These are phyloP conservation scores for Oxystoma pomonae DNA, from an alignment of 2,888 invertebrate genomes.

Conservation along the genomic window DNA sequence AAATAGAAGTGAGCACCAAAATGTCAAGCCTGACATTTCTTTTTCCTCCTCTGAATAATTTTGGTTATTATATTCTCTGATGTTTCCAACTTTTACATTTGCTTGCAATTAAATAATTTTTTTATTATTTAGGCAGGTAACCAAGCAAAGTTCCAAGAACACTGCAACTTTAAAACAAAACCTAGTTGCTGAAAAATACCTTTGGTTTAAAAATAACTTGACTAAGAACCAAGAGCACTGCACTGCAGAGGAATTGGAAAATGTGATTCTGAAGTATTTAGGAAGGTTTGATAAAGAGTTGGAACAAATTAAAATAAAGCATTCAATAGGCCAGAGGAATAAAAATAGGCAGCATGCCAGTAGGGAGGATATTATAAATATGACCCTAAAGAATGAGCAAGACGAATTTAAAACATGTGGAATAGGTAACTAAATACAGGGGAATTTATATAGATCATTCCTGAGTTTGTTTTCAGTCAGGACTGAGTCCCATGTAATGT, in stretches of 20 bases:
- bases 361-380: conserved; percentile 72
- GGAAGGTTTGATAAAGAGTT: conserved; percentile 37
- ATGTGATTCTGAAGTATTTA: conserved; percentile 45
- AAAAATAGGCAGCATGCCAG: conserved; percentile 75
- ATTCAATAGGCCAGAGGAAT: conserved; percentile 66
- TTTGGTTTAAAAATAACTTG: conserved; percentile 72
- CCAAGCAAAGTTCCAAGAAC: conserved; percentile 59
- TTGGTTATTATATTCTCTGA: too few relatives aligned
- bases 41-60: too few relatives aligned
- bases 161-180: conserved; percentile 69
- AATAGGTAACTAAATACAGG: conserved; percentile 49
- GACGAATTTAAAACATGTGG: conserved; percentile 76
- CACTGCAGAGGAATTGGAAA: conserved; percentile 57
- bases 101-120: too few relatives aligned
- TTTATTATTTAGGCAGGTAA: conserved; percentile 47
- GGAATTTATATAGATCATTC: too few relatives aligned
- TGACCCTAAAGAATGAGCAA: conserved; percentile 68
- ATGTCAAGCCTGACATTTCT: too few relatives aligned
- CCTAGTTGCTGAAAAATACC: conserved; percentile 68
- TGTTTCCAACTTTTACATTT: too few relatives aligned
- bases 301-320: conserved; percentile 60
- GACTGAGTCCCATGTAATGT: too few relatives aligned
- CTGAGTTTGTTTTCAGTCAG: too few relatives aligned
- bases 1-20: too few relatives aligned
- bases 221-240: conserved; percentile 51